These are phyloP conservation scores for Mycteria americana DNA, from an alignment of 2,797 vertebrate genomes.

Conservation along the genomic window DNA sequence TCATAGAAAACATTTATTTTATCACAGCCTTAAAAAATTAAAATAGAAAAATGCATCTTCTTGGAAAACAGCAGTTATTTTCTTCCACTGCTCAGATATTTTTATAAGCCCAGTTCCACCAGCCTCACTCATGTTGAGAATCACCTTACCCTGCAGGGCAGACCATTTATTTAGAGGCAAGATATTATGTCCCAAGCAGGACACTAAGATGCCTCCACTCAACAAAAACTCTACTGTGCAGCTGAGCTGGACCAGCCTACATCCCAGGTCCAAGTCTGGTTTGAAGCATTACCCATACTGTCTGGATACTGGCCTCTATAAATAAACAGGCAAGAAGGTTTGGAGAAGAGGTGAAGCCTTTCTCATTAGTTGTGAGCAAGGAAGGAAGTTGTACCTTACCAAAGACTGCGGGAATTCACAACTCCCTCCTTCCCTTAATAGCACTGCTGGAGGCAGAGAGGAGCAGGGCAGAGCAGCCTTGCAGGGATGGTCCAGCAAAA, in stretches of 20 bases:
- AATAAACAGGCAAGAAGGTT: slow-evolving; percentile 47
- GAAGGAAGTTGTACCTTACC: slow-evolving; percentile 46
- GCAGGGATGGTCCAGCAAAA: slow-evolving; percentile 1
- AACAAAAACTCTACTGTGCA: slow-evolving; percentile 58
- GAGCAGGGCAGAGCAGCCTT: slow-evolving; percentile 11
- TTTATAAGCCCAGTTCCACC: slow-evolving; percentile 59
- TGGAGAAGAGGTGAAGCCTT: slow-evolving; percentile 45
- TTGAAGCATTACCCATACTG: slow-evolving; percentile 48
- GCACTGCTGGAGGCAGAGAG: slow-evolving; percentile 13
- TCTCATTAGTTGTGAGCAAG: slow-evolving; percentile 42
- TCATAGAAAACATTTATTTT: slow-evolving; percentile 69
- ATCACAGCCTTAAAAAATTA: slow-evolving; percentile 65
- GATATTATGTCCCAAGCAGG: slow-evolving; percentile 45
- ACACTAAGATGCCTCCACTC: slow-evolving; percentile 46
- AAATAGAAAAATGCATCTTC: slow-evolving; percentile 69
- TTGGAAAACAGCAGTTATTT: slow-evolving; percentile 69
- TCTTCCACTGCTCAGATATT: slow-evolving; percentile 62
- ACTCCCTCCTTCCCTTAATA: slow-evolving; percentile 34
- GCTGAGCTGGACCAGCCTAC: slow-evolving; percentile 27
- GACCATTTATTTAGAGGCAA: slow-evolving; percentile 62
- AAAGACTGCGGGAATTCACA: slow-evolving; percentile 6
- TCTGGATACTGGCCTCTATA: slow-evolving; percentile 44
- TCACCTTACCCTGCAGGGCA: slow-evolving; percentile 50
- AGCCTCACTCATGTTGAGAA: slow-evolving; percentile 30
- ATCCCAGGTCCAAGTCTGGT: slow-evolving; percentile 33